A percentile compares a stretch with the other conserved stretches of the same genome.
phyloP scores from a whole-genome alignment of 2,888 invertebrate genomes.

The Meteorus colon region DNA sequence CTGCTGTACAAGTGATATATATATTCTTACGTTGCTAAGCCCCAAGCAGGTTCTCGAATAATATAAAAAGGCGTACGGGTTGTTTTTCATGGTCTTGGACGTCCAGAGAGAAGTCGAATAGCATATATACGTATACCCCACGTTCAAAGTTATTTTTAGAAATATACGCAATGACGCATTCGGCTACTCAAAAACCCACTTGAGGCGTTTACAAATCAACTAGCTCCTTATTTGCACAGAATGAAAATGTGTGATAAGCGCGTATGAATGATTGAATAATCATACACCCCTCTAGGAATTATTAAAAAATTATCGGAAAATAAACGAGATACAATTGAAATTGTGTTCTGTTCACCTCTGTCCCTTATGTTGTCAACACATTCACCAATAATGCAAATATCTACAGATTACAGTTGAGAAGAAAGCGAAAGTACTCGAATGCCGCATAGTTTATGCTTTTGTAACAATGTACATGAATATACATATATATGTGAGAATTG shows the following conservation, averaged over 20 bases:
- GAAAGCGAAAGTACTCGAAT: conserved; percentile 36
- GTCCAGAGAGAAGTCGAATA: conserved; percentile 31
- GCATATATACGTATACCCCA: conserved; percentile 23
- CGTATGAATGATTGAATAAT: too few relatives aligned
- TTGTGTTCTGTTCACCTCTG: too few relatives aligned
- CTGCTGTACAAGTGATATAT: not conserved
- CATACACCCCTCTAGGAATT: too few relatives aligned
- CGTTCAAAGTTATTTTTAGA: conserved; percentile 42
- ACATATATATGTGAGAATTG: conserved; percentile 55
- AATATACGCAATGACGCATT: conserved; percentile 34
- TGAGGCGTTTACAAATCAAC: conserved; percentile 35
- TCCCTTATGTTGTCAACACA: conserved; percentile 3
- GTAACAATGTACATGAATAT: conserved; percentile 29
- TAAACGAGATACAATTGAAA: not conserved
- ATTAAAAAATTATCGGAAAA: too few relatives aligned
- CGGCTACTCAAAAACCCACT: conserved; percentile 32
- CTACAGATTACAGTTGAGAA: conserved; percentile 25
- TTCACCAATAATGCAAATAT: not conserved
- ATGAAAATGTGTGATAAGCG: not conserved
- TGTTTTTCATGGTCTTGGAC: conserved; percentile 10
- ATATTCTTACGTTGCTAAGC: conserved; percentile 11
- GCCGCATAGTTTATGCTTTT: conserved; percentile 50
- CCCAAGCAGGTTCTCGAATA: conserved; percentile 32
- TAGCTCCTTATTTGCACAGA: conserved; percentile 8
- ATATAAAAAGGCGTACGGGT: conserved; percentile 12